phyloP scores from a whole-genome alignment of 1,140 invertebrate species.

The Nasonia longicornis region DNA sequence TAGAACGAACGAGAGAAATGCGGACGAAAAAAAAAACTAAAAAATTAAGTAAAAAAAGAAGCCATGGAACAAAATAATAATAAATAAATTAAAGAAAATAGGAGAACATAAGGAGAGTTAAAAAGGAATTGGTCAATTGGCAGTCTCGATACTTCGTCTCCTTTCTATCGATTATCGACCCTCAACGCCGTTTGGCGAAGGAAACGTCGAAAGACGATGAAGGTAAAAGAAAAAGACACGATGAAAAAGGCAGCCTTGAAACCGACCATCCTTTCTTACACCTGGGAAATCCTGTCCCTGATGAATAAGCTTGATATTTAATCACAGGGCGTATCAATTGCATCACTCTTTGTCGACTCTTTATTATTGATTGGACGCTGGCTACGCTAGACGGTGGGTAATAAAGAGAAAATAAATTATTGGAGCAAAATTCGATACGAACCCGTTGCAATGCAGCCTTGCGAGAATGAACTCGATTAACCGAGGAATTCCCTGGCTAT shows the following conservation, averaged over 20 bases:
- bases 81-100: constrained; percentile 29
- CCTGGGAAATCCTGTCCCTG: constrained; percentile 56
- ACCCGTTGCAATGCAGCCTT: background rate
- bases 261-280: constrained; percentile 40
- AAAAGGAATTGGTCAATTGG: constrained; percentile 44
- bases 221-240: constrained; percentile 23
- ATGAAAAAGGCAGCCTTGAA: background rate
- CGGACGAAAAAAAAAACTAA: background rate
- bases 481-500: background rate
- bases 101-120: constrained; percentile 29
- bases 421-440: constrained; percentile 28
- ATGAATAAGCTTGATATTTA: constrained; percentile 56
- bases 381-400: background rate
- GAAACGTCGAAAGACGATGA: constrained; percentile 28
- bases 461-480: background rate
- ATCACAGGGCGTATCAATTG: constrained; percentile 48
- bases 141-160: constrained; percentile 10
- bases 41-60: constrained; percentile 13
- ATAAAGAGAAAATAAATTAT: constrained; percentile 17
- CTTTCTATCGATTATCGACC: constrained; percentile 64
- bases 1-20: background rate
- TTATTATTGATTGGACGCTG: constrained; percentile 43
- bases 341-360: constrained; percentile 46
- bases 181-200: constrained; percentile 11
- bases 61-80: background rate